These are phyloP conservation scores for Solea solea DNA, from an alignment of 2,113 vertebrate species.

Conservation along the genomic window DNA sequence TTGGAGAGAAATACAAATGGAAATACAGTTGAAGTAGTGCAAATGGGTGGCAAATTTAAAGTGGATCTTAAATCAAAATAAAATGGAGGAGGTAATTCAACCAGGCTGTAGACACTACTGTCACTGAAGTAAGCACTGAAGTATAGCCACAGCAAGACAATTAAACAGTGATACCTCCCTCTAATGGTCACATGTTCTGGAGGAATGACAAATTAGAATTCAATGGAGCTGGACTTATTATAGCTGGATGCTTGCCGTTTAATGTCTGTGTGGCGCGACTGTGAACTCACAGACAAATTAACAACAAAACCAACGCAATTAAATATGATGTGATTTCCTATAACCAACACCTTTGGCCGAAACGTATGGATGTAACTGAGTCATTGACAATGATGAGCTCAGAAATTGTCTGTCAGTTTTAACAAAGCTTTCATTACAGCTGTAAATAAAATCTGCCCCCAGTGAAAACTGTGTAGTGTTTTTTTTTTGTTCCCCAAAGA, in stretches of 20 bases:
- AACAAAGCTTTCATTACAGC: too few relatives aligned
- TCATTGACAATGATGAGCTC: background rate
- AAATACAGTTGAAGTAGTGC: slow-evolving; percentile 4
- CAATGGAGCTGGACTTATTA: slow-evolving; percentile 70
- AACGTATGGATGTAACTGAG: slow-evolving; percentile 19
- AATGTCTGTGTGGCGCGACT: slow-evolving; percentile 42
- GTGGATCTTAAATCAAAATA: slow-evolving; percentile 59
- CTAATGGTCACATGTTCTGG: slow-evolving; percentile 63
- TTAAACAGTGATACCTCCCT: slow-evolving; percentile 69
- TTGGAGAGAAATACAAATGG: slow-evolving; percentile 3
- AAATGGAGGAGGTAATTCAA: slow-evolving; percentile 50
- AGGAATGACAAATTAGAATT: slow-evolving; percentile 75
- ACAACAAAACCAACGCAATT: slow-evolving; percentile 49
- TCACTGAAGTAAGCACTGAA: slow-evolving; percentile 38
- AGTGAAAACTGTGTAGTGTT: too few relatives aligned
- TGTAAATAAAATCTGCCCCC: too few relatives aligned
- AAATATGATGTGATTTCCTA: slow-evolving; percentile 41
- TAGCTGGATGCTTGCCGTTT: slow-evolving; percentile 66
- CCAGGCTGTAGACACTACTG: slow-evolving; percentile 46
- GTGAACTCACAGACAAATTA: slow-evolving; percentile 70
- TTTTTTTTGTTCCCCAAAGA: too few relatives aligned
- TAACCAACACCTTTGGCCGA: slow-evolving; percentile 35
- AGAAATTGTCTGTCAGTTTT: too few relatives aligned
- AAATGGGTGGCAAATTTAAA: slow-evolving; percentile 41
- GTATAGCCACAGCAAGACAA: slow-evolving; percentile 63